Conservation (phyloP, 1,140 invertebrate genomes). For the Tetranychus urticae region DNA sequence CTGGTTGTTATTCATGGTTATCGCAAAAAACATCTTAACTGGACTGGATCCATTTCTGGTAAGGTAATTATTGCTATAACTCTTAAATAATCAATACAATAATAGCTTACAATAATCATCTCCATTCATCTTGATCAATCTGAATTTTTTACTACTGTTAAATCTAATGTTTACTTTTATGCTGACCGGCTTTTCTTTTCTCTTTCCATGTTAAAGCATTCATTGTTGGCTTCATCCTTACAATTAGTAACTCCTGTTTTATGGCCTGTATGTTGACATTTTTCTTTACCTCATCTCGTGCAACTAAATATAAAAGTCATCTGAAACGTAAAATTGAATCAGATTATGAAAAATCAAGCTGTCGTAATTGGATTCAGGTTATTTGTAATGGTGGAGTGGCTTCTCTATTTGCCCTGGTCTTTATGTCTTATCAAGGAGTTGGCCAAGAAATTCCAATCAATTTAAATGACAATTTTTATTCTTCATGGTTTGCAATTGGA, state of each 20-base stretch:
- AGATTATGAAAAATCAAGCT: constrained; percentile 58
- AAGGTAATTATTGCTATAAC: not conserved
- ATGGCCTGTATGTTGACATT: constrained; percentile 44
- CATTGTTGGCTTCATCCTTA: constrained; percentile 49
- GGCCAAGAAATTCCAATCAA: constrained; percentile 51
- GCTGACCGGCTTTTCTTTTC: not conserved
- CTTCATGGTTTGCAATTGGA: constrained; percentile 53
- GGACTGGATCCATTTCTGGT: constrained; percentile 2
- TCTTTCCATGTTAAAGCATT: constrained; percentile 27
- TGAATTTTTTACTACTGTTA: not conserved
- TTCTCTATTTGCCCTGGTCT: constrained; percentile 45
- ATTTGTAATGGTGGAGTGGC: constrained; percentile 70
- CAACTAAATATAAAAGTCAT: constrained; percentile 45
- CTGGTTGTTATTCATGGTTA: not conserved
- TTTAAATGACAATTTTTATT: constrained; percentile 44
- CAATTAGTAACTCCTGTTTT: constrained; percentile 52
- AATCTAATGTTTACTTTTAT: not conserved
- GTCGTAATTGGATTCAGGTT: constrained; percentile 73
- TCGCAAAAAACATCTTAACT: not conserved
- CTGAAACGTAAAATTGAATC: constrained; percentile 46
- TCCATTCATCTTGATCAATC: not conserved
- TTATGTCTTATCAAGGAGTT: constrained; percentile 46
- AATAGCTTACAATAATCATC: not conserved
- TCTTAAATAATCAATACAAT: no score
- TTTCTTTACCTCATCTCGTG: constrained; percentile 53